These are phyloP conservation scores for Cantharis nigra DNA, from an alignment of 2,888 invertebrate species.

Conservation along the genomic window DNA sequence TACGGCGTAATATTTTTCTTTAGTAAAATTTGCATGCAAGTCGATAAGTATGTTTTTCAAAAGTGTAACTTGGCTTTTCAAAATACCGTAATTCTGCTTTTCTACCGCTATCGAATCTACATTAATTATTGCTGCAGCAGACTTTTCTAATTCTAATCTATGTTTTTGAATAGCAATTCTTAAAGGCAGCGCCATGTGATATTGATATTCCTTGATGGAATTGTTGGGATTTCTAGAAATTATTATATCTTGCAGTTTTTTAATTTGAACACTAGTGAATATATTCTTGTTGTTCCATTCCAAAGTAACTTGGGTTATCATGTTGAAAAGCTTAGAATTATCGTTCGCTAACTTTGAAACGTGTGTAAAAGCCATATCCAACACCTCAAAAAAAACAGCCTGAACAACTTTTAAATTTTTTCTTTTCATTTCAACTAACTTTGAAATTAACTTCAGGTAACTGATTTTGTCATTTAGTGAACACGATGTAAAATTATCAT, in stretches of 20 bases:
- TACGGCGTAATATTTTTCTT: background rate
- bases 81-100: background rate
- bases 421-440: background rate
- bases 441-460: background rate
- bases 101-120: background rate
- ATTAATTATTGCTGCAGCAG: background rate
- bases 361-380: background rate
- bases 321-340: background rate
- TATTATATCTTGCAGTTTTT: background rate
- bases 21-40: background rate
- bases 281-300: background rate
- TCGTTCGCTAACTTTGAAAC: background rate
- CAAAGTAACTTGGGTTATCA: background rate
- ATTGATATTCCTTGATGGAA: background rate
- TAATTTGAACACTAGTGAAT: background rate
- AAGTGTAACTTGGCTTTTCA: background rate
- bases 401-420: background rate
- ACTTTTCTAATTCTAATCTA: background rate
- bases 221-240: background rate
- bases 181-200: background rate
- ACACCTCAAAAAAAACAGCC: background rate
- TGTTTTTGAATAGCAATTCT: background rate
- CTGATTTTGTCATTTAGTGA: background rate
- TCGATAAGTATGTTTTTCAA: background rate
- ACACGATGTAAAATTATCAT: background rate